A percentile compares a stretch with the other conserved stretches of the same genome.
These are phyloP conservation scores for Epizoanthus ramosus DNA, from an alignment of 92 coral and sea anemone genomes.

Conservation along the genomic window DNA sequence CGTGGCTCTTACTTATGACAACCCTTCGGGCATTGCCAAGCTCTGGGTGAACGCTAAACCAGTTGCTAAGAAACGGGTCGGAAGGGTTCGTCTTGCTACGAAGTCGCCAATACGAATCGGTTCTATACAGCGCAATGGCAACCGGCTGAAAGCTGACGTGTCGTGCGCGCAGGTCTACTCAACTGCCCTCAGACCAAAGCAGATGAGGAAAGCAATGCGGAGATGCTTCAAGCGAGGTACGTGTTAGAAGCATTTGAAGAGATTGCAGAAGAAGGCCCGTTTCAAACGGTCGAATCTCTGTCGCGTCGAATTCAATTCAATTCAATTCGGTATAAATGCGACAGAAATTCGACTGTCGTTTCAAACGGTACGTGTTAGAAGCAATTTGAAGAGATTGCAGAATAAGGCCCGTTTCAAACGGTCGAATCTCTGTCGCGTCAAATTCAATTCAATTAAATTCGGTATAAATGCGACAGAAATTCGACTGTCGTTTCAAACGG, in stretches of 20 bases:
- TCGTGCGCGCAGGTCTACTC: conserved; percentile 80
- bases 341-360: too few species aligned
- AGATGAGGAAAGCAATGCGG: conserved; percentile 69
- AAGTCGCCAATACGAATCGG: conserved; percentile 73
- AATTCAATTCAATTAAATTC: too few species aligned
- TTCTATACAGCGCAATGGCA: conserved; percentile 55
- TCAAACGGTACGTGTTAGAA: conserved; percentile 25
- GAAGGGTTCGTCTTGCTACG: conserved; percentile 64
- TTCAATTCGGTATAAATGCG: too few species aligned
- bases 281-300: too few species aligned
- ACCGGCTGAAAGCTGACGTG: conserved; percentile 67
- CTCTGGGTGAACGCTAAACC: conserved; percentile 72
- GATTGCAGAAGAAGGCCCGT: too few species aligned
- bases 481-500: too few species aligned
- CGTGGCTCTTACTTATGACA: conserved; percentile 73
- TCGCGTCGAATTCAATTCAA: too few species aligned
- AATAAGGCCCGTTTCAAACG: too few species aligned
- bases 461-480: too few species aligned
- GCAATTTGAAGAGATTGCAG: neutral
- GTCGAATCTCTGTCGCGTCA: too few species aligned
- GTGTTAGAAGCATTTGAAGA: neutral
- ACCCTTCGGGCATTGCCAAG: conserved; percentile 57
- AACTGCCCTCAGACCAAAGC: conserved; percentile 57
- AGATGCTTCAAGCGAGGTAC: conserved; percentile 68
- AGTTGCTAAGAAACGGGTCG: conserved; percentile 53